Evolutionary conservation across 2,797 vertebrate species (phyloP), one percentile per base, ranked within the genome.

Genomic region (Alectoris magna): DNA sequence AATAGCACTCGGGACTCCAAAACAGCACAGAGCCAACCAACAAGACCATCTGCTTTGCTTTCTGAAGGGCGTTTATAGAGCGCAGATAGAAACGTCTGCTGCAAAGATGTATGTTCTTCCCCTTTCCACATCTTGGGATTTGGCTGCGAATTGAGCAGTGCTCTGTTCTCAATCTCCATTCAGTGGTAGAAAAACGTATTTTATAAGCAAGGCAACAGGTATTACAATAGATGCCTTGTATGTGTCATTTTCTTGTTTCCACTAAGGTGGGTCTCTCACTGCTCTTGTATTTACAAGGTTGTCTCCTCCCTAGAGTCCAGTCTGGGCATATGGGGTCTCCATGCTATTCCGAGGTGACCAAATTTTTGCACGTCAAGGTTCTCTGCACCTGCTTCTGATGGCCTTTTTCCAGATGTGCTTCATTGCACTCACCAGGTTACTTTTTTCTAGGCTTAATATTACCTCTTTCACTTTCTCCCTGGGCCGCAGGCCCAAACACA

Each of bases 11-110:
- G 4, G 14, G 43, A 63, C 75, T 85, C 48, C 72, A 60, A 53
- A 76, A 64, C 78, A 62, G 27, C 29, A 5, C 48, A 18, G 38
- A 67, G 73, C 67, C 91, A 91, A 91, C 78, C 84, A 87, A 75
- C 58, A 43, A 22, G 29, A 16, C 9, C 63, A 78, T 66, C 77
- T 48, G 31, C 4, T 53, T 34, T 77, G 31, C 19, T 14, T 60
- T 80, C 77, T 31, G 70, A 51, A 48, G 53, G 21, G 39, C 12
- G 63, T 73, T 87, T 49, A 59, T 68, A 62, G 55, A 56, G 29
- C 8, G 0, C 41, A 58, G 56, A 46, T 1, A 76, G 39, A 83
- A 90, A 75, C 1, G 9, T 48, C 59, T 79, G 60, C 71, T 87
- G 29, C 34, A 38, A 69, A 76, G 49, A 62, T 9, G 15, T 11